Evolutionary conservation across 2,113 vertebrate species (phyloP).

Genomic region (Petromus typicus): DNA sequence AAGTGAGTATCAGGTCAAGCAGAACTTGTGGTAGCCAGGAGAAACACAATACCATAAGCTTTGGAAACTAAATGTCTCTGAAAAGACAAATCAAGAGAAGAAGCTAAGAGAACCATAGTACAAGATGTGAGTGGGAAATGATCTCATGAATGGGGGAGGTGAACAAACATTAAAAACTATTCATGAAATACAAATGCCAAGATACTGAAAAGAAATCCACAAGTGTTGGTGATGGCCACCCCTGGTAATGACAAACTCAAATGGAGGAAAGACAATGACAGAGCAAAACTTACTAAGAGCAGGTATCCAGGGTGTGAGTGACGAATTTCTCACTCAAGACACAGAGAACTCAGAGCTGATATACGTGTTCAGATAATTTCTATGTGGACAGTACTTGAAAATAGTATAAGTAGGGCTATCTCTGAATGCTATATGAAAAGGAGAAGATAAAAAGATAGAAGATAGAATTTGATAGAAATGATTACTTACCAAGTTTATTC

Average conservation of each 20-base stretch:
- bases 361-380: neutral
- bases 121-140: neutral
- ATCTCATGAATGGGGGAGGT: neutral
- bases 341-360: neutral
- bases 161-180: neutral
- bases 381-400: neutral
- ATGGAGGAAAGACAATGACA: neutral
- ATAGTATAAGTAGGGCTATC: neutral
- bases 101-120: neutral
- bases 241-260: neutral
- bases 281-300: neutral
- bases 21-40: neutral
- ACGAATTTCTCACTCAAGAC: neutral
- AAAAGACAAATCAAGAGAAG: neutral
- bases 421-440: neutral
- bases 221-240: neutral
- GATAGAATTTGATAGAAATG: neutral
- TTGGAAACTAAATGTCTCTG: neutral
- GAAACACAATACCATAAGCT: neutral
- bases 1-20: neutral
- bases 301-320: neutral
- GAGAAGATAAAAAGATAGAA: neutral
- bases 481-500: neutral
- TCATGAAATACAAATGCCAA: neutral
- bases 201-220: neutral